Evolutionary conservation across 2,888 invertebrate genomes (phyloP).

Genomic region (Pandemis corylana): DNA sequence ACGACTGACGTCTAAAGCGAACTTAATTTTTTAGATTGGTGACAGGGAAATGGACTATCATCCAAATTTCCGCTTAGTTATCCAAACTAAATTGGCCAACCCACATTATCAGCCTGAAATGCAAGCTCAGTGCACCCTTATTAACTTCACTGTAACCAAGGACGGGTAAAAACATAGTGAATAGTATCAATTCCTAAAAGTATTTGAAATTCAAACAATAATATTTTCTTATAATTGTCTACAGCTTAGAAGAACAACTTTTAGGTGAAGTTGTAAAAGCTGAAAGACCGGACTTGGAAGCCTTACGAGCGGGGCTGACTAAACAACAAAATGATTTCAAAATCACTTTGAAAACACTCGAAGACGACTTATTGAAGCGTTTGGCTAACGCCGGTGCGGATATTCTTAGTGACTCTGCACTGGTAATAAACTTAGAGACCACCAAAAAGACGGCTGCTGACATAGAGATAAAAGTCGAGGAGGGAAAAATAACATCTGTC

Average conservation of each 20-base stretch:
- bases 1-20: not conserved
- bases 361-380: constrained; percentile 94
- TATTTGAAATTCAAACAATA: not conserved
- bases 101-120: constrained; percentile 98
- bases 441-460: constrained; percentile 97
- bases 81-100: constrained; percentile 97
- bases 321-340: constrained; percentile 98
- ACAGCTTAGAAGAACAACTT: constrained; percentile 94
- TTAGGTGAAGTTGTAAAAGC: constrained; percentile 97
- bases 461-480: constrained; percentile 93
- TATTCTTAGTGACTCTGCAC: constrained; percentile 94
- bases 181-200: not conserved
- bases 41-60: constrained; percentile 97
- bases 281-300: constrained; percentile 96
- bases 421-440: constrained; percentile 96
- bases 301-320: constrained; percentile 91
- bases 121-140: constrained; percentile 97
- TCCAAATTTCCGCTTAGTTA: constrained; percentile 91
- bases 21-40: constrained; percentile 90
- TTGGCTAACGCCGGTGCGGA: constrained; percentile 96
- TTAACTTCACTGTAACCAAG: constrained; percentile 97
- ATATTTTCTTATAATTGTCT: constrained; percentile 19
- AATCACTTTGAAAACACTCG: constrained; percentile 95
- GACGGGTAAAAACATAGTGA: constrained; percentile 86
- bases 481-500: constrained; percentile 93